Evolutionary conservation across 2,797 vertebrate species (phyloP), one percentile per base, ranked within the genome.

Genomic region (Hirundo rustica): DNA sequence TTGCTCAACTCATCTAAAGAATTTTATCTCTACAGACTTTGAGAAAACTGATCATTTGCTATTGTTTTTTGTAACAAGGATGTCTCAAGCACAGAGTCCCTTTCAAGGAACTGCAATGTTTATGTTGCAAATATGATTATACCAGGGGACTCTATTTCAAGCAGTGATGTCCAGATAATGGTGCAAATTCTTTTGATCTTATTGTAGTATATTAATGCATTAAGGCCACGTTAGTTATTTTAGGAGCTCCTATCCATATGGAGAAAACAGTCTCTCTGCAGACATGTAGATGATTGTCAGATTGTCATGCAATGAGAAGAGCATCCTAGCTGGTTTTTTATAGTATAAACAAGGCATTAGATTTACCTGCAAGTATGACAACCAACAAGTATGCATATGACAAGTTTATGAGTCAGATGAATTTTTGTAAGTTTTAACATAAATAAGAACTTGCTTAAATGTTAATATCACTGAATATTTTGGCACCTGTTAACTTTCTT

Each of bases 311-410:
- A 60, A 55, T 22, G 16, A 85, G 55, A 62, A 94, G 81, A 67
- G 4, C 22, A 58, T 68, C 27, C 26, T 38, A 36, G 8, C 9
- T 68, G 54, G 18, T 14, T 14, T 42, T 68, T 71, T 74, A 11
- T 36, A 13, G 5, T 47, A 66, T 62, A 65, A 93, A 60, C 32
- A 78, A 83, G 19, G 13, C n/a, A 65, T 58, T 81, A 47, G 11
- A 72, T 75, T 64, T 84, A 65, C 10, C 70, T 44, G 30, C 4
- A 7, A 83, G 9, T 12, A 38, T 65, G 20, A 36, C 29, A 62
- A 19, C 15, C 16, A 20, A 40, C 1, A 7, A 53, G 23, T 9
- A 6, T 25, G 8, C 0, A 1, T 30, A 45, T 67, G 30, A 27
- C 13, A 67, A 48, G 32, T 45, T 61, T 72, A 61, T 44, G 27